Evolutionary conservation across 1,140 invertebrate genomes (phyloP), one percentile per base, ranked within the genome.

Genomic region (Rhopalosiphum padi): DNA sequence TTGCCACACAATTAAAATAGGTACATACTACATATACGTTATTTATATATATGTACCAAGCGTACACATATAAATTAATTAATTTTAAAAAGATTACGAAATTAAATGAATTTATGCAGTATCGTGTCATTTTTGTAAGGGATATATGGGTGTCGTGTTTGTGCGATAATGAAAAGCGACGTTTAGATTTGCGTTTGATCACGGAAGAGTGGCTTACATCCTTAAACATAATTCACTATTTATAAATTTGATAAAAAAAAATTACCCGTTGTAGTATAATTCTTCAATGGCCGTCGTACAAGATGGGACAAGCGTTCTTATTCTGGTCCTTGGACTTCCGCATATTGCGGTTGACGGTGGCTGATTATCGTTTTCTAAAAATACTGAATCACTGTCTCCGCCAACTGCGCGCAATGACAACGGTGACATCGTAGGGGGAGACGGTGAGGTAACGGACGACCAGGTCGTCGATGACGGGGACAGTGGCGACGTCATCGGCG

Each of bases 291-390:
- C 11, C 1, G 88, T 11, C 4, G 88, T 1, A 25, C 11, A 55
- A 22, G 88, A 55, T 11, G 48, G 51, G 22, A 55, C 88, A 53
- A 55, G 88, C 88, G 51, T 89, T 55, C 35, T 55, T 25, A 89
- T 89, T 89, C 48, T 53, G 4, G 48, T 89, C 22, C 88, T 55
- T 2, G 88, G 88, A 55, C 88, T 89, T 37, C 88, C 88, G 9
- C 88, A 89, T 21, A 25, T 30, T 21, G 41, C 46, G 11, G 51
- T 4, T 0, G 88, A 60, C 23, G 88, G 15, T 7, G 41, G 37
- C 30, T 25, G 18, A 68, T 60, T 30, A 11, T 68, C 89, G 41
- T 43, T 90, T n/a, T 90, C 89, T 3, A 43, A 30, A 68, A 68
- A 68, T 37, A 60, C 55, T 1, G 53, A 68, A 21, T 90, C 89